A percentile compares a stretch with the other conserved stretches of the same genome.
These are phyloP conservation scores for Drosophila picticornis DNA, from an alignment of 2,888 invertebrate species.

Conservation along the genomic window DNA sequence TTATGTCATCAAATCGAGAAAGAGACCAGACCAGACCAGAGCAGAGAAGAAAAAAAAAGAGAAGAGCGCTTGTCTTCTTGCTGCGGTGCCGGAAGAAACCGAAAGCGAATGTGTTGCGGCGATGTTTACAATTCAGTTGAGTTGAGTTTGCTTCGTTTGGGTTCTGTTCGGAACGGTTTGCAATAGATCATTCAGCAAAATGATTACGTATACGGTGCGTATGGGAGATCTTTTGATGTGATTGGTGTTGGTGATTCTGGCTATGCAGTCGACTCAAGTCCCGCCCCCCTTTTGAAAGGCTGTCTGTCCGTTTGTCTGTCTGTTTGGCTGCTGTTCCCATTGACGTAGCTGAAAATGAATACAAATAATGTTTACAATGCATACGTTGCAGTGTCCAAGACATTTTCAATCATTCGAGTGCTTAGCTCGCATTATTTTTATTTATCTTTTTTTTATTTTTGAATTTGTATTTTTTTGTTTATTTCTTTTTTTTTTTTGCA, in stretches of 20 bases:
- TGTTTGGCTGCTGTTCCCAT: constrained; percentile 29
- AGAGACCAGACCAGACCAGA: constrained; percentile 11
- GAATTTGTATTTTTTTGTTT: constrained; percentile 6
- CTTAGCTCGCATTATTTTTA: constrained; percentile 18
- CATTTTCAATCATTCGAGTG: constrained; percentile 30
- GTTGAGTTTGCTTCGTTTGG: constrained; percentile 6
- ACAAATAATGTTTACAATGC: constrained; percentile 16
- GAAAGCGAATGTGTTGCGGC: constrained; percentile 48
- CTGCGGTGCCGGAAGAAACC: constrained; percentile 59
- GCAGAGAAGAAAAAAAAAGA: background rate
- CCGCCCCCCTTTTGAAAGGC: constrained; percentile 19
- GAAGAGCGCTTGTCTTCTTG: constrained; percentile 11
- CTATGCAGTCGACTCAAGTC: constrained; percentile 10
- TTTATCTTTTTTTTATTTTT: constrained; percentile 17
- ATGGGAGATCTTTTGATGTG: constrained; percentile 29
- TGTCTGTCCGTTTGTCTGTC: background rate
- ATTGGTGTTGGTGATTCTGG: constrained; percentile 25
- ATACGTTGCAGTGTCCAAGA: constrained; percentile 17
- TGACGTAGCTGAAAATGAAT: constrained; percentile 68
- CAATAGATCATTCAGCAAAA: constrained; percentile 18
- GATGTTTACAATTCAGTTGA: constrained; percentile 20
- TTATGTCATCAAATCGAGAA: constrained; percentile 57
- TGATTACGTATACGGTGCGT: constrained; percentile 1
- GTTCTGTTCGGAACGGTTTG: constrained; percentile 15
- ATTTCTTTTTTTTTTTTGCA: constrained; percentile 3